phyloP scores from a whole-genome alignment of 2,797 vertebrate genomes.

The Galago senegalensis region DNA sequence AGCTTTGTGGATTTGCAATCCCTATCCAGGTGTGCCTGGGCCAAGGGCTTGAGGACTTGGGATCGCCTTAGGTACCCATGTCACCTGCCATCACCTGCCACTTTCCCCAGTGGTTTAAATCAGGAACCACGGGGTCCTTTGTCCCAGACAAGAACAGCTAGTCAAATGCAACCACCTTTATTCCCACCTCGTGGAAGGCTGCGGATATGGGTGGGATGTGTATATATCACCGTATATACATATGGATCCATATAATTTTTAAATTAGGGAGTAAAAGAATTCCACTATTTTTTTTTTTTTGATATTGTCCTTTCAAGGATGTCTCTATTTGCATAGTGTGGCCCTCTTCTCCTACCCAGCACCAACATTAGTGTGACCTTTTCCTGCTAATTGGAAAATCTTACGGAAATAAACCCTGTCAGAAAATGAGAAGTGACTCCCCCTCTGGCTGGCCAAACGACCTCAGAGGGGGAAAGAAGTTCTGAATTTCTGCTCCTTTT shows the following conservation, averaged over 20 bases:
- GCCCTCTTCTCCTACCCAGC: constrained; percentile 88
- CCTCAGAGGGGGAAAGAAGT: constrained; percentile 93
- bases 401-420: constrained; percentile 94
- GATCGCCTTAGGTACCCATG: not conserved
- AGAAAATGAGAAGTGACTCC: constrained; percentile 93
- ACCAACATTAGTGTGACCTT: constrained; percentile 92
- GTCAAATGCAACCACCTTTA: constrained; percentile 43
- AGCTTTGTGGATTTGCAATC: not conserved
- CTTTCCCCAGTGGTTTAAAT: not conserved
- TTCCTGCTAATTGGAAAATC: constrained; percentile 93
- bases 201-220: rapidly evolving
- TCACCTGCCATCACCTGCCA: too few relatives aligned
- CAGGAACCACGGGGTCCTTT: constrained; percentile 47
- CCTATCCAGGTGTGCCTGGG: rapidly evolving
- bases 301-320: constrained; percentile 90
- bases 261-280: constrained; percentile 83
- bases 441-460: constrained; percentile 93
- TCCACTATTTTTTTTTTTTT: constrained; percentile 64
- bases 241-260: not conserved
- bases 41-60: not conserved
- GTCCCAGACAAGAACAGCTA: constrained; percentile 65
- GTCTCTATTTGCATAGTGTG: constrained; percentile 91
- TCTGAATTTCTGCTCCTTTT: constrained; percentile 93
- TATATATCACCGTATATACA: not conserved
- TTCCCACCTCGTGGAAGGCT: constrained; percentile 12